A percentile compares a stretch with the other conserved stretches of the same genome.
phyloP scores from a whole-genome alignment of 2,113 vertebrate species.

The Xiphias gladius region DNA sequence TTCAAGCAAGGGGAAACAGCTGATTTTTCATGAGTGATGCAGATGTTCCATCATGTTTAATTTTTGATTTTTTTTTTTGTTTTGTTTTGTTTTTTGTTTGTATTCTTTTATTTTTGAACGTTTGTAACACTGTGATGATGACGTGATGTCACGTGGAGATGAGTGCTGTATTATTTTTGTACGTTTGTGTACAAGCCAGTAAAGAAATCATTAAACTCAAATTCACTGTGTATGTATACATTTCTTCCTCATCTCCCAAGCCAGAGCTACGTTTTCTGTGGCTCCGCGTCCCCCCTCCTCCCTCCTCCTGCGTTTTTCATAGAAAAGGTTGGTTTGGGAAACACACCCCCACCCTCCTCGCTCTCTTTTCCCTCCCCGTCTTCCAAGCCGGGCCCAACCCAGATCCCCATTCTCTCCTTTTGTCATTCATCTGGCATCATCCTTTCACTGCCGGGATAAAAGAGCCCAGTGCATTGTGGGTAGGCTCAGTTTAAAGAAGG shows the following conservation, averaged over 20 bases:
- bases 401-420: slow-evolving; percentile 83
- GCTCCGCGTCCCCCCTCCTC: too few relatives aligned
- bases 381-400: slow-evolving; percentile 76
- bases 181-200: slow-evolving; percentile 90
- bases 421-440: slow-evolving; percentile 87
- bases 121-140: slow-evolving; percentile 90
- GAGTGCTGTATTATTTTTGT: slow-evolving; percentile 89
- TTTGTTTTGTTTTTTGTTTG: slow-evolving; percentile 66
- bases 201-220: slow-evolving; percentile 89
- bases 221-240: slow-evolving; percentile 77
- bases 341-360: slow-evolving; percentile 32
- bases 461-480: slow-evolving; percentile 83
- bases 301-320: slow-evolving; percentile 54
- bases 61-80: slow-evolving; percentile 48
- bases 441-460: slow-evolving; percentile 89
- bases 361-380: slow-evolving; percentile 66
- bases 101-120: slow-evolving; percentile 80
- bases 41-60: slow-evolving; percentile 84
- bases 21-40: slow-evolving; percentile 85
- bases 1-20: slow-evolving; percentile 89
- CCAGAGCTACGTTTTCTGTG: slow-evolving; percentile 39
- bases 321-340: slow-evolving; percentile 68
- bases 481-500: slow-evolving; percentile 83
- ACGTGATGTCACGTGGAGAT: slow-evolving; percentile 83
- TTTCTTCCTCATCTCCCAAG: slow-evolving; percentile 79